Conservation (phyloP, 2,888 invertebrate species). For the Gari tellinella region DNA sequence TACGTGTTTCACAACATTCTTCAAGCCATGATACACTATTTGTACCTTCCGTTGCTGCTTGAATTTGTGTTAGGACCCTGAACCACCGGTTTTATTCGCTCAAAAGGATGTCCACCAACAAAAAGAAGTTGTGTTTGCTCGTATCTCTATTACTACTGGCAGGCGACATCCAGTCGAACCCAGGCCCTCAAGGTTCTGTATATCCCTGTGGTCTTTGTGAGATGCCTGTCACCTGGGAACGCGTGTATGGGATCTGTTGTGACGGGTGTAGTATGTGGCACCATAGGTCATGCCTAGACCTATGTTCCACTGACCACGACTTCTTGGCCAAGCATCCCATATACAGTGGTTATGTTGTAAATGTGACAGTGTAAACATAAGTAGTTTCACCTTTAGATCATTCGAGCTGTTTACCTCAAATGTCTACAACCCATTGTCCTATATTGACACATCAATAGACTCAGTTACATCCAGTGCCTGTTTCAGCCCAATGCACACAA, state of each 20-base stretch:
- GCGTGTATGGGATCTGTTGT: conserved; percentile 15
- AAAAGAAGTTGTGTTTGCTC: too few relatives aligned
- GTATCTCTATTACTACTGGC: too few relatives aligned
- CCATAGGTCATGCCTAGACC: conserved; percentile 21
- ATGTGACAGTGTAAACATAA: conserved; percentile 37
- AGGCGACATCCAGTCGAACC: too few relatives aligned
- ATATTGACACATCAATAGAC: background rate
- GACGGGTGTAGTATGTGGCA: conserved; percentile 30
- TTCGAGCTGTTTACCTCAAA: conserved; percentile 6
- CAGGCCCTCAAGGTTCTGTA: too few relatives aligned
- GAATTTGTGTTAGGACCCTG: too few relatives aligned
- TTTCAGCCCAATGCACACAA: conserved; percentile 3
- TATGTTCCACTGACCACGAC: conserved; percentile 14
- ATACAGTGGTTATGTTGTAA: conserved; percentile 30
- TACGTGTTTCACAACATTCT: too few relatives aligned
- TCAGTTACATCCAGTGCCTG: background rate
- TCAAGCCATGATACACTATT: too few relatives aligned
- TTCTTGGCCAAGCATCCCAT: conserved; percentile 8
- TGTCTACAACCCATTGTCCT: conserved; percentile 2
- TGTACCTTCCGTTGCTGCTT: too few relatives aligned
- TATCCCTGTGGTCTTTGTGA: conserved; percentile 31
- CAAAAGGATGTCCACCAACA: too few relatives aligned
- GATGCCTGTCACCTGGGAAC: conserved; percentile 24
- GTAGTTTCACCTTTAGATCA: conserved; percentile 26
- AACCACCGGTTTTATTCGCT: too few relatives aligned